phyloP scores from a whole-genome alignment of 1,140 invertebrate species.

The Heliconius congener region DNA sequence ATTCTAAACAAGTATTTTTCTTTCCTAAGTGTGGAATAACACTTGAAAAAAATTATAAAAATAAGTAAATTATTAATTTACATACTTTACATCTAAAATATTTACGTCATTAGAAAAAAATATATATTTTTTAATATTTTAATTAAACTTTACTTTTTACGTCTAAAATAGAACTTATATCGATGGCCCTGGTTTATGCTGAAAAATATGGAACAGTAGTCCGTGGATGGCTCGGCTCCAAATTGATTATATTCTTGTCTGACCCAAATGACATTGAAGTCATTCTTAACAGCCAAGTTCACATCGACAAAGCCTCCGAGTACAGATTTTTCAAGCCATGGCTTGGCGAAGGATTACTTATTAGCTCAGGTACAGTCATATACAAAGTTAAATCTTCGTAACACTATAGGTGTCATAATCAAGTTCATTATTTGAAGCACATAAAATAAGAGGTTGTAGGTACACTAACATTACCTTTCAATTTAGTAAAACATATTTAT shows the following conservation, averaged over 20 bases:
- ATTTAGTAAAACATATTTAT: no score
- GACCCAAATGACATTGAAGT: conserved; percentile 87
- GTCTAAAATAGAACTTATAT: conserved; percentile 73
- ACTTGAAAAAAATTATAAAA: no score
- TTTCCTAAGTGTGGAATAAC: no score
- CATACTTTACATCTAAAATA: no score
- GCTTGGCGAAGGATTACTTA: conserved; percentile 93
- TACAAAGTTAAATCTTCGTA: no score
- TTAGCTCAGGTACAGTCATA: conserved; percentile 83
- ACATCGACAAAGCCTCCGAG: conserved; percentile 91
- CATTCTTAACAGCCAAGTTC: conserved; percentile 86
- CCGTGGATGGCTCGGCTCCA: conserved; percentile 85
- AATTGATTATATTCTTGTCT: conserved; percentile 84
- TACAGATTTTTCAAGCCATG: conserved; percentile 94
- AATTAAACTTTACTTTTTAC: neutral
- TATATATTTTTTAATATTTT: neutral
- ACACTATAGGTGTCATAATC: no score
- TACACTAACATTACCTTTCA: no score
- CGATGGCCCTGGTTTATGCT: conserved; percentile 65
- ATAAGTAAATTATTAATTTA: no score
- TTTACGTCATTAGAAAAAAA: neutral
- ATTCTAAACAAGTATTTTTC: no score
- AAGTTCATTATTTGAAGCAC: no score
- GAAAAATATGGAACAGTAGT: conserved; percentile 82
- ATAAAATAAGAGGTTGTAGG: no score